Conservation (phyloP, 2,888 invertebrate genomes). For the Augiades crinisus region DNA sequence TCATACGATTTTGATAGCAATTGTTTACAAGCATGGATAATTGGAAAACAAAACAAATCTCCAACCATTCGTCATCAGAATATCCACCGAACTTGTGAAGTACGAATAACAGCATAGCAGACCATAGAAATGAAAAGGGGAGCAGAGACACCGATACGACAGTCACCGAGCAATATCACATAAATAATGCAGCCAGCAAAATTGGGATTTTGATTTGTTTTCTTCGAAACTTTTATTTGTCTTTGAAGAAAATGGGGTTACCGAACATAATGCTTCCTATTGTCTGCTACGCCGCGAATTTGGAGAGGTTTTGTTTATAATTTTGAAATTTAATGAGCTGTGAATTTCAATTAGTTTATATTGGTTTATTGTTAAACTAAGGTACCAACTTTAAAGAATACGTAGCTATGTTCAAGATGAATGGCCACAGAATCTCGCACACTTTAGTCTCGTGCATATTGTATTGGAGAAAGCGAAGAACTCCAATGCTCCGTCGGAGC, state of each 20-base stretch:
- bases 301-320: slow-evolving; percentile 33
- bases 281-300: slow-evolving; percentile 40
- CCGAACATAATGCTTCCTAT: slow-evolving; percentile 54
- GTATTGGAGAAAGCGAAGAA: slow-evolving; percentile 38
- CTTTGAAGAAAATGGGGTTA: slow-evolving; percentile 51
- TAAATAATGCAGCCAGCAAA: slow-evolving; percentile 77
- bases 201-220: slow-evolving; percentile 81
- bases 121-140: slow-evolving; percentile 71
- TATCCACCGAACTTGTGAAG: slow-evolving; percentile 56
- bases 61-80: slow-evolving; percentile 11
- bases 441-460: slow-evolving; percentile 43
- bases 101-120: slow-evolving; percentile 61
- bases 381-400: not conserved
- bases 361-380: too few relatives aligned
- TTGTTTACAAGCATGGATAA: not conserved
- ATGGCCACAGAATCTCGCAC: not conserved
- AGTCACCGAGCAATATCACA: slow-evolving; percentile 73
- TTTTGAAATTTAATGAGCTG: slow-evolving; percentile 43
- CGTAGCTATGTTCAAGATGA: not conserved
- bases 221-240: slow-evolving; percentile 76
- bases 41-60: slow-evolving; percentile 14
- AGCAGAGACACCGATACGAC: slow-evolving; percentile 63
- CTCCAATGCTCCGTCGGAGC: slow-evolving; percentile 23
- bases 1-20: not conserved
- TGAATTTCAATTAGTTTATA: slow-evolving; percentile 44